Base-by-base conservation (phyloP, 2,797 vertebrate genomes). In the Enteromius argenteus region DNA sequence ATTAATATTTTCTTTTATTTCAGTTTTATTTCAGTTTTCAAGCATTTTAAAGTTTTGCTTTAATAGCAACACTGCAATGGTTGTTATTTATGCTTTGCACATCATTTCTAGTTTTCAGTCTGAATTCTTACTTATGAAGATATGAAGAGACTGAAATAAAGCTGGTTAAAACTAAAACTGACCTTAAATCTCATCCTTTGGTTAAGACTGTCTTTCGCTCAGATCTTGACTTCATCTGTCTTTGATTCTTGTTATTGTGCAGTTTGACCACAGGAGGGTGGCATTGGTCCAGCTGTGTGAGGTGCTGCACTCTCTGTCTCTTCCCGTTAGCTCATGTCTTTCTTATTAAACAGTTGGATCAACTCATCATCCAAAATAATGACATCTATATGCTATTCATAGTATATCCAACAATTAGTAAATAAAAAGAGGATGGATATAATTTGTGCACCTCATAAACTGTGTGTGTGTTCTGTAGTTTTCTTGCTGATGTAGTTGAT, bases 261-360 rank as follows among this genome's bases (percentile, higher is more conserved):
- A 27, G 37, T 58, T 13, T 67, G 69, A 13, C 27, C 84, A 75
- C 69, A 66, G 64, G 77, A 73, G 69, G 84, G 84, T 23, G 69
- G 32, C 69, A 85, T 85, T 58, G 77, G 62, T 39, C 39, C 35
- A 84, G 53, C 32, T 19, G 53, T 79, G 73, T 37, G 72, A 75
- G 32, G 3, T 9, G 30, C 19, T 39, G 19, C 19, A 39, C 35
- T 67, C 62, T 7, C 32, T 13, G 66, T 68, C 15, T 67, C 35
- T 19, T 39, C 1, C 11, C 39, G 19, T 67, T 60, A 27, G 32
- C 62, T 64, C 60, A 17, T 30, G 39, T 13, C 19, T 68, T 21
- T 69, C 67, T 69, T 44, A 44, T 42, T 44, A 44, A 15, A 44
- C n/a, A 44, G n/a, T 39, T 15, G 39, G 17, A 71, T 27, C 68